Evolutionary conservation across 2,888 invertebrate species (phyloP).

Genomic region (Pollenia labialis): DNA sequence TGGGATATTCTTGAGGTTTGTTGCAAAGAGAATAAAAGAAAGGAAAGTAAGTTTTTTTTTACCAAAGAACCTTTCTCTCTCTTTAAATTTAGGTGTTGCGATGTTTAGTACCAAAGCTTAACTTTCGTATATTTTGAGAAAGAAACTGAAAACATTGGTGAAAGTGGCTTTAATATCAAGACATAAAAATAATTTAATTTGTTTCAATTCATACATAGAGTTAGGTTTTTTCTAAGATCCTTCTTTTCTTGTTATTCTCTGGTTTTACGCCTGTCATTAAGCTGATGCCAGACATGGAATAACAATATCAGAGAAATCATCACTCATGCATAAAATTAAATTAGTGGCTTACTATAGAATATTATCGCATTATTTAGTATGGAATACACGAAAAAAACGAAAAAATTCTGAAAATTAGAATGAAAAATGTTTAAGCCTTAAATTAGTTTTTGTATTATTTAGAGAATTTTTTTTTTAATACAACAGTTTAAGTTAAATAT

Average conservation of each 20-base stretch:
- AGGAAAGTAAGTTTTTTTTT: no score
- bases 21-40: background rate
- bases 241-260: background rate
- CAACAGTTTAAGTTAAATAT: background rate
- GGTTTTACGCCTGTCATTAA: constrained; percentile 19
- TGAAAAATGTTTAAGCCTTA: background rate
- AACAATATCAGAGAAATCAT: background rate
- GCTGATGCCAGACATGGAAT: background rate
- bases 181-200: no score
- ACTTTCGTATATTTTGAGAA: no score
- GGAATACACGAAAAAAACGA: background rate
- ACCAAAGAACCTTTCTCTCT: no score
- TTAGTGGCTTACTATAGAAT: background rate
- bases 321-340: constrained; percentile 21
- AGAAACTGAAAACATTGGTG: no score
- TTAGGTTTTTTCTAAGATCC: no score
- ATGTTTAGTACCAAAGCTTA: no score
- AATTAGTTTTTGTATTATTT: background rate
- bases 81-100: no score
- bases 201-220: no score
- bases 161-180: no score
- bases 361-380: background rate
- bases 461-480: background rate
- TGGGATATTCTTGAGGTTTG: background rate
- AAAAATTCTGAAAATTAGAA: background rate